Evolutionary conservation across 2,797 vertebrate species (phyloP).

Genomic region (Bucorvus abyssinicus): DNA sequence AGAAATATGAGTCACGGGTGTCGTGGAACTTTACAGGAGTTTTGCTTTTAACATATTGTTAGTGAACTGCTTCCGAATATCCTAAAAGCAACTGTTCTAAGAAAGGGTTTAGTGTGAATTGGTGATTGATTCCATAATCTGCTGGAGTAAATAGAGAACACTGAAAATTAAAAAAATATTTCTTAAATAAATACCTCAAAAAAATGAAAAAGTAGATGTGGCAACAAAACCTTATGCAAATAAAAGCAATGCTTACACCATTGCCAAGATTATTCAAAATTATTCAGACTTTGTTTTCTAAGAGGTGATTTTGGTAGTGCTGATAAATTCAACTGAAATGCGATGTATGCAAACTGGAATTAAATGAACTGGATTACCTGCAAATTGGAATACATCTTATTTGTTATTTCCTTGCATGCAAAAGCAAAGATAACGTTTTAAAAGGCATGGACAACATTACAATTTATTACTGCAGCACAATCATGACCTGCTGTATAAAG

Average conservation of each 20-base stretch:
- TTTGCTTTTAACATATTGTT: neutral
- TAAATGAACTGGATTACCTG: conserved; percentile 29
- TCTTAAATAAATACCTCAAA: neutral
- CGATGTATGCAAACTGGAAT: neutral
- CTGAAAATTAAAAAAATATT: neutral
- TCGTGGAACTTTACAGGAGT: neutral
- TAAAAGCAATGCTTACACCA: neutral
- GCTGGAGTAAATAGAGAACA: neutral
- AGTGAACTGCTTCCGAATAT: neutral
- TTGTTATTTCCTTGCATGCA: conserved; percentile 3
- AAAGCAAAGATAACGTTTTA: neutral
- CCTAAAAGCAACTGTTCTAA: neutral
- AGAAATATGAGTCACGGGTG: neutral
- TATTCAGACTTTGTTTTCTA: neutral
- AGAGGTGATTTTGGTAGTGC: neutral
- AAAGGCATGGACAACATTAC: neutral
- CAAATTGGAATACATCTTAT: conserved; percentile 35
- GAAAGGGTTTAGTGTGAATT: neutral
- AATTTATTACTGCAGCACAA: conserved; percentile 32
- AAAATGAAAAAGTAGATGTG: neutral
- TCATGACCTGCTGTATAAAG: neutral
- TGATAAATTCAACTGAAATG: conserved; percentile 2
- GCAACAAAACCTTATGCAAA: neutral
- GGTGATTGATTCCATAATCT: neutral
- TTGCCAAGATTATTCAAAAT: neutral